Evolutionary conservation across 2,888 invertebrate genomes (phyloP).

Genomic region (Xylophagus ater): DNA sequence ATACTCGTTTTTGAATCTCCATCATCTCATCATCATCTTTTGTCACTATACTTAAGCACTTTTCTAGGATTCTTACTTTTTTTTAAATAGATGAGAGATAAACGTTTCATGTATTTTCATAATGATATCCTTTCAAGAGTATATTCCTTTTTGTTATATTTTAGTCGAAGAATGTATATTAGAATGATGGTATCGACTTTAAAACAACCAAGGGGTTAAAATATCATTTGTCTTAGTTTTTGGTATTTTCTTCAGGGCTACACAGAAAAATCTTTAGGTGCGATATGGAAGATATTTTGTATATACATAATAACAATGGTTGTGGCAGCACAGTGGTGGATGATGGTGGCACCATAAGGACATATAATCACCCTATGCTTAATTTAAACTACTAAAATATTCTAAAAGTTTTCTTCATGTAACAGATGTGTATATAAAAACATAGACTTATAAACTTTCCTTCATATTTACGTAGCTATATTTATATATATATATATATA

Average conservation of each 20-base stretch:
- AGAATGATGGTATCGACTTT: background rate
- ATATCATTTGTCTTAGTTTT: slow-evolving; percentile 17
- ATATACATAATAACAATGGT: too few relatives aligned
- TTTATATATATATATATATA: background rate
- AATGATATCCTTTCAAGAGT: slow-evolving; percentile 17
- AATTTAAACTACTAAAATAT: slow-evolving; percentile 19
- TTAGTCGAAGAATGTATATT: too few relatives aligned
- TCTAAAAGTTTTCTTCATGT: slow-evolving; percentile 13
- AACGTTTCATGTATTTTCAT: slow-evolving; percentile 19
- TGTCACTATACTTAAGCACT: slow-evolving; percentile 11
- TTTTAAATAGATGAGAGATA: slow-evolving; percentile 14
- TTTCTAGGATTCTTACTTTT: slow-evolving; percentile 11
- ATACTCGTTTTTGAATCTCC: slow-evolving; percentile 1
- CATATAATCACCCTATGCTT: slow-evolving; percentile 19
- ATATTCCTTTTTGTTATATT: too few relatives aligned
- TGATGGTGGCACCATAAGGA: slow-evolving; percentile 13
- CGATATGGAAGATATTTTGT: background rate
- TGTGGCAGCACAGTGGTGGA: background rate
- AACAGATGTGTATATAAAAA: too few relatives aligned
- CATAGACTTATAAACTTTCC: too few relatives aligned
- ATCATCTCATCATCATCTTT: slow-evolving; percentile 6
- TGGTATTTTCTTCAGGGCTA: slow-evolving; percentile 9
- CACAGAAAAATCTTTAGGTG: background rate
- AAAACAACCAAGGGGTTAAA: slow-evolving; percentile 11
- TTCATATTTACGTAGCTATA: slow-evolving; percentile 9